Evolutionary conservation across 1,140 invertebrate species (phyloP).

Genomic region (Choristoneura fumiferana): DNA sequence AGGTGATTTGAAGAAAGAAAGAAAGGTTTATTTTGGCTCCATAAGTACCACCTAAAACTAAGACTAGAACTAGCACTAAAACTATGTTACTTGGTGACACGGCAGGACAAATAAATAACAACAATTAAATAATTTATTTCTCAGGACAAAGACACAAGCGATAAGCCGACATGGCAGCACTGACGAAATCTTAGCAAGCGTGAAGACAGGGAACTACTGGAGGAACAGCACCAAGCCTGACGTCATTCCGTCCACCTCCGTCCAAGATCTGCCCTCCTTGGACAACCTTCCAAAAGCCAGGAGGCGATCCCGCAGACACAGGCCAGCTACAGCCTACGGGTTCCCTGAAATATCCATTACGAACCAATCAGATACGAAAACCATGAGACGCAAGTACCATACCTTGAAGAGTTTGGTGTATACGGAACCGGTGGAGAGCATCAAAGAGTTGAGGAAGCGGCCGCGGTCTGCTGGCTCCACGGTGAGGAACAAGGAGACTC

Average conservation of each 20-base stretch:
- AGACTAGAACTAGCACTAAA: too few species aligned
- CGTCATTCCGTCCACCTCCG: slow-evolving; percentile 50
- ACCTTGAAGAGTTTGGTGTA: slow-evolving; percentile 65
- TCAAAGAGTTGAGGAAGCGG: slow-evolving; percentile 52
- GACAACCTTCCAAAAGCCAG: slow-evolving; percentile 39
- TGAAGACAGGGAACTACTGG: slow-evolving; percentile 63
- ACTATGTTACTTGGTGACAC: too few species aligned
- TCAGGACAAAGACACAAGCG: slow-evolving; percentile 24
- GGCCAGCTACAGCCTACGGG: slow-evolving; percentile 51
- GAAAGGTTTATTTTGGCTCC: too few species aligned
- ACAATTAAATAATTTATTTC: too few species aligned
- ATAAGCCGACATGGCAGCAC: slow-evolving; percentile 52
- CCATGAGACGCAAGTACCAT: slow-evolving; percentile 62
- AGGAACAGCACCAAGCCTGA: slow-evolving; percentile 62
- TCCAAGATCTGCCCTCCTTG: slow-evolving; percentile 33
- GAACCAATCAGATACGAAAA: slow-evolving; percentile 57
- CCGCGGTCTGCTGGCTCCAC: slow-evolving; percentile 64
- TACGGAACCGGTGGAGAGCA: slow-evolving; percentile 60
- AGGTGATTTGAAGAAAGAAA: too few species aligned
- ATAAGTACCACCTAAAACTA: too few species aligned
- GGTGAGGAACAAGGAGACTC: slow-evolving; percentile 50
- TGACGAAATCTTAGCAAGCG: slow-evolving; percentile 58
- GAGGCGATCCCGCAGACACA: slow-evolving; percentile 36
- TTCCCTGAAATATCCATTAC: slow-evolving; percentile 70
- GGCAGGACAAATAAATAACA: too few species aligned